These are phyloP conservation scores for Origma solitaria DNA, from an alignment of 2,113 vertebrate genomes.

Conservation along the genomic window DNA sequence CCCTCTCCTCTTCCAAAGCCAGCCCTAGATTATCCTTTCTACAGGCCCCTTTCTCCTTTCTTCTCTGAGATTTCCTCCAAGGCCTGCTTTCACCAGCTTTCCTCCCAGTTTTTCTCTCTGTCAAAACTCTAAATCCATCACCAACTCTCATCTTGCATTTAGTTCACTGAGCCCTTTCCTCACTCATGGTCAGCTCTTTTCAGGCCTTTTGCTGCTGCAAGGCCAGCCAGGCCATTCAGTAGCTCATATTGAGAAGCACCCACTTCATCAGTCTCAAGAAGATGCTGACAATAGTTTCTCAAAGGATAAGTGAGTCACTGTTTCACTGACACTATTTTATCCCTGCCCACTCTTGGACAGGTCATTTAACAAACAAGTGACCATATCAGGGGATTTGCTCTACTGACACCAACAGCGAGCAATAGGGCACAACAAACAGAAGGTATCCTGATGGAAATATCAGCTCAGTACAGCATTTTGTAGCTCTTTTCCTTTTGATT, in stretches of 20 bases:
- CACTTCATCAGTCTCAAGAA: neutral
- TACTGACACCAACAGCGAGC: neutral
- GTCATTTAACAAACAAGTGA: neutral
- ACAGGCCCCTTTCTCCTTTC: neutral
- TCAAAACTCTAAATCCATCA: neutral
- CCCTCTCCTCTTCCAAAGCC: neutral
- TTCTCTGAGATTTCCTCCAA: neutral
- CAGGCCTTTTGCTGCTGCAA: neutral
- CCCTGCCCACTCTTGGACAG: neutral
- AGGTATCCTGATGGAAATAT: neutral
- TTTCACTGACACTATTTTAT: neutral
- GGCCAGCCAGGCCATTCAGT: neutral
- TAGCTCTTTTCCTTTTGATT: neutral
- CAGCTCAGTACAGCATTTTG: neutral
- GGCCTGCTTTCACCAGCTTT: neutral
- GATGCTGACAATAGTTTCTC: neutral
- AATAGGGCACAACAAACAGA: neutral
- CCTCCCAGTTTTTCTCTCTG: neutral
- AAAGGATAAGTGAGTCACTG: neutral
- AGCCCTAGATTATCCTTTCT: neutral
- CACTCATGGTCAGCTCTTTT: rapidly evolving
- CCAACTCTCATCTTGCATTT: neutral
- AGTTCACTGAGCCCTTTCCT: neutral
- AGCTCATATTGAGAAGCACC: neutral
- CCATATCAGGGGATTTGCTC: neutral